Conservation (phyloP, 2,113 vertebrate genomes). For the Odocoileus hemionus region DNA sequence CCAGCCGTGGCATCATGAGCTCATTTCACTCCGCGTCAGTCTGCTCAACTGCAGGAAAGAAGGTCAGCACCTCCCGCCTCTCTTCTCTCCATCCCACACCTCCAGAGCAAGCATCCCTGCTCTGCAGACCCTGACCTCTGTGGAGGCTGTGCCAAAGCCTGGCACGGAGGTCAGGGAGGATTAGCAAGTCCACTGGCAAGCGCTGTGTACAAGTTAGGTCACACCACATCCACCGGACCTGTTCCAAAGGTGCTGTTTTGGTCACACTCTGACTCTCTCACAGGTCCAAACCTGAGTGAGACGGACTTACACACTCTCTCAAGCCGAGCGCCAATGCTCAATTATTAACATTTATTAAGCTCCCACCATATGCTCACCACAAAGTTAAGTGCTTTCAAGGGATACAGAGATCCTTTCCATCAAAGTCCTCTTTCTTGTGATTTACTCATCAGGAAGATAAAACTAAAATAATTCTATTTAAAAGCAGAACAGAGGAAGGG, state of each 20-base stretch:
- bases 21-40: neutral
- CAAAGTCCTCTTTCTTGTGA: neutral
- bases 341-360: neutral
- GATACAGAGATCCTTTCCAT: neutral
- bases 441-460: neutral
- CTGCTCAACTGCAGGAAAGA: neutral
- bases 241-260: neutral
- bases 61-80: neutral
- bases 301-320: neutral
- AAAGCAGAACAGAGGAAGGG: neutral
- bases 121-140: neutral
- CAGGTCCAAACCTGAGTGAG: neutral
- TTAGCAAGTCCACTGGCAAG: neutral
- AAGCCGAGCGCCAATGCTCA: neutral
- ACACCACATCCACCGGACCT: accelerated
- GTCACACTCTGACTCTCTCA: neutral
- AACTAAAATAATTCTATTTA: neutral
- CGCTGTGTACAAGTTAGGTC: accelerated
- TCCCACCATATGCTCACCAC: neutral
- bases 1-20: neutral
- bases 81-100: neutral
- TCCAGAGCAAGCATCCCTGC: neutral
- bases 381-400: neutral
- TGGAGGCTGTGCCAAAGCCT: neutral
- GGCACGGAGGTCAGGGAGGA: neutral